Evolutionary conservation across 2,113 vertebrate species (phyloP).

Genomic region (Apteryx mantelli): DNA sequence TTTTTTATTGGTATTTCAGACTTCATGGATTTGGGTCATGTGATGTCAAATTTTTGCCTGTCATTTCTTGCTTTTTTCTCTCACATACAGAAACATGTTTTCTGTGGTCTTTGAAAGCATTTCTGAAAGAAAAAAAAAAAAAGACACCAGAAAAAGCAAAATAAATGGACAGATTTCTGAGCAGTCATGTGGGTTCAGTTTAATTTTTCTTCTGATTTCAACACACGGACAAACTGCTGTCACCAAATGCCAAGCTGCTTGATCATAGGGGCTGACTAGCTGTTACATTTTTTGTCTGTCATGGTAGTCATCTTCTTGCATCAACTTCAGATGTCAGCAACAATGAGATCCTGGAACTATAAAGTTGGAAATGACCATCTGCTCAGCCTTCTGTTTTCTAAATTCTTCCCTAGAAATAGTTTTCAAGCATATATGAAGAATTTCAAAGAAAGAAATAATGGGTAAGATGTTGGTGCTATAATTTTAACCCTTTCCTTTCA

Average conservation of each 20-base stretch:
- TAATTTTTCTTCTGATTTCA: slow-evolving; percentile 41
- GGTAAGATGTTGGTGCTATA: background rate
- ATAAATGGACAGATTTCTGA: background rate
- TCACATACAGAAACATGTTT: background rate
- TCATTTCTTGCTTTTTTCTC: background rate
- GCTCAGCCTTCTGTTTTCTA: slow-evolving; percentile 62
- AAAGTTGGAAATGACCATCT: slow-evolving; percentile 71
- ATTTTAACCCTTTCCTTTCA: background rate
- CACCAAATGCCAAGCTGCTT: slow-evolving; percentile 22
- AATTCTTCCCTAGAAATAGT: slow-evolving; percentile 18
- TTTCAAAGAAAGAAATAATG: background rate
- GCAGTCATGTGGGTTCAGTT: background rate
- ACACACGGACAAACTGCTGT: background rate
- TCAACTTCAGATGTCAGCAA: slow-evolving; percentile 64
- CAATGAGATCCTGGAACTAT: slow-evolving; percentile 26
- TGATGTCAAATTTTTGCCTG: background rate
- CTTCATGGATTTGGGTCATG: background rate
- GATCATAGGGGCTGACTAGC: background rate
- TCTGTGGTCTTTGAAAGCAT: background rate
- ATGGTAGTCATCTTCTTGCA: slow-evolving; percentile 35
- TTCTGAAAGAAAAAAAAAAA: background rate
- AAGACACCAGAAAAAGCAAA: background rate
- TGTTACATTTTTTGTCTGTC: slow-evolving; percentile 5
- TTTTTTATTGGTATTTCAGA: background rate
- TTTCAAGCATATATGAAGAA: slow-evolving; percentile 53